Percentiles rank a stretch among this genome's conserved stretches.
These are phyloP conservation scores for Leptarthrus brevirostris DNA, from an alignment of 2,888 invertebrate species.

Conservation along the genomic window DNA sequence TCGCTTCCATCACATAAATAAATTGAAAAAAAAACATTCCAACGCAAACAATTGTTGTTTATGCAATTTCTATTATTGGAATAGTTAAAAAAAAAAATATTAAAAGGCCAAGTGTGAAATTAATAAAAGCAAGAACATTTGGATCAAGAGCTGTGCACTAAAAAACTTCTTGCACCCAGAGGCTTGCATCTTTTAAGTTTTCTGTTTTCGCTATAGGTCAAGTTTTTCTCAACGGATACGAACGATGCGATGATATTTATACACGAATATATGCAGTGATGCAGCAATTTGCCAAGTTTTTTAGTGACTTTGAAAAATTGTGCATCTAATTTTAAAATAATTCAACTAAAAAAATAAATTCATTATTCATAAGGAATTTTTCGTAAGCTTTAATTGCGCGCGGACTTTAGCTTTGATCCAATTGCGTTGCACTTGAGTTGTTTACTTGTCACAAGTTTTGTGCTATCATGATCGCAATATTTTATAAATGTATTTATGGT, in stretches of 20 bases:
- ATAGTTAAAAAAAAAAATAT: conserved; percentile 9
- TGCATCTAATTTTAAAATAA: conserved; percentile 44
- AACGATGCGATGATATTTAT: conserved; percentile 8
- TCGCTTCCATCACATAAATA: too few species aligned
- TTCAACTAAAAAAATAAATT: conserved; percentile 21
- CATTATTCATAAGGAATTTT: conserved; percentile 12
- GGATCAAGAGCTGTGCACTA: neutral
- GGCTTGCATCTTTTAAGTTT: conserved; percentile 24
- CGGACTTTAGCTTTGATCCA: too few species aligned
- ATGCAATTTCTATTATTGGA: too few species aligned
- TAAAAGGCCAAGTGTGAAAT: conserved; percentile 41
- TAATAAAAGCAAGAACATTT: conserved; percentile 2
- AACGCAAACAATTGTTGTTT: conserved; percentile 5
- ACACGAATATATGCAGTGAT: conserved; percentile 32
- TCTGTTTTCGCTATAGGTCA: conserved; percentile 32
- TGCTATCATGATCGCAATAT: too few species aligned
- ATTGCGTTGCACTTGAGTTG: too few species aligned
- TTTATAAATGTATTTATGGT: too few species aligned
- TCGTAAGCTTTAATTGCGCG: too few species aligned
- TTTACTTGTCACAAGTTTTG: too few species aligned
- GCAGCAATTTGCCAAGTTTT: conserved; percentile 47
- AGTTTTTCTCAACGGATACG: conserved; percentile 17
- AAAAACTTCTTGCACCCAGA: conserved; percentile 10
- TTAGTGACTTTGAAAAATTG: conserved; percentile 46
- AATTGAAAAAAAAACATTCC: too few species aligned